Base-by-base conservation (phyloP, 1,140 invertebrate species). In the Diorhabda carinulata region DNA sequence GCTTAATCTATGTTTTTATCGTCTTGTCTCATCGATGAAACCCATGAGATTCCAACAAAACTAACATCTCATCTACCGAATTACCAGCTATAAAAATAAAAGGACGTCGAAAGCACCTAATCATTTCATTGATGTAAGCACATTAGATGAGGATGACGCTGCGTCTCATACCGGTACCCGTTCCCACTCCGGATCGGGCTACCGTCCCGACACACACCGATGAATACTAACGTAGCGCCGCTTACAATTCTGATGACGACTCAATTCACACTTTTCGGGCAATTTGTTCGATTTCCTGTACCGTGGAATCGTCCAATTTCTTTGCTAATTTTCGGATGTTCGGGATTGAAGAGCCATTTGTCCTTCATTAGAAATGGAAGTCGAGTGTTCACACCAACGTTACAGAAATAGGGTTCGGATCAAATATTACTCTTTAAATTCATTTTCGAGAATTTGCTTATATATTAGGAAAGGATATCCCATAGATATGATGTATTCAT, bases 71-170 rank as follows among this genome's bases (percentile, higher is more conserved):
- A 57, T 43, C 64, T 57, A n/a, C 42, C 8, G 42, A 44, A 62
- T 62, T 62, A 62, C 61, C 8, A 41, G 10, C 61, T 10, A 62
- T 62, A 62, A 62, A 62, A 62, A 62, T 62, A 62, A 62, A 62
- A 62, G 61, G 61, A 43, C 43, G 61, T 62, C 61, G 61, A 62
- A 62, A 62, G 61, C 41, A 62, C 43, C 61, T 43, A 62, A 62
- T 62, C 61, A 62, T 62, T 62, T 47, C 61, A 62, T 62, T 43
- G 42, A 10, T 62, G 61, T 62, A 10, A 62, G 61, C 41, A 62
- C 41, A 62, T 62, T 43, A 43, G 61, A 62, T 62, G 43, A 62
- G 61, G 42, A 43, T 43, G 43, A 43, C 6, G 47, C 47, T 3
- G 47, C 47, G 47, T n/a, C 47, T n/a, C 47, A n/a, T 4, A 8